Base-by-base conservation (phyloP, 2,113 vertebrate species). In the Tapirus terrestris region DNA sequence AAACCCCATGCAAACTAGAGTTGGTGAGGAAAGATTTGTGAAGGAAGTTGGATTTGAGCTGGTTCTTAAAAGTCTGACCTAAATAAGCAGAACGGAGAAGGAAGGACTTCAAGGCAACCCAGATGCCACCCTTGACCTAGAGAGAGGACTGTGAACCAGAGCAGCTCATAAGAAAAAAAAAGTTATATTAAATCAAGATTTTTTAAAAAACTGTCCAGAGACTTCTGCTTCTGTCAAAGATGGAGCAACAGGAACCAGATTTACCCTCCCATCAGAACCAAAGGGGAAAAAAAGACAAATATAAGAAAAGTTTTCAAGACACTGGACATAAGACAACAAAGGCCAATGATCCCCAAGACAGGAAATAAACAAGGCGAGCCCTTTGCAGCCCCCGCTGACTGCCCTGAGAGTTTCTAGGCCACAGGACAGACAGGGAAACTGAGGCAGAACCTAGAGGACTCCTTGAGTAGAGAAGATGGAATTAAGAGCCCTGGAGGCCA, bases 171-270 rank as follows among this genome's bases (percentile, higher is more conserved):
- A 63, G 23, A 51, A 36, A 76, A 75, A 36, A 76, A 75, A 17
- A n/a, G 2, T 43, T 33, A 77, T 7, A 93, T 7, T 20, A 63
- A 84, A 61, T 89, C 20, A 63, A 60, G 18, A 70, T 36, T n/a
- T 48, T 7, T 10, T 10, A 58, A 77, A 76, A 73, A 29, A 17
- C 33, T 81, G n/a, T 60, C 39, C n/a, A 73, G 48, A 96, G 68
- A 96, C 16, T 60, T 95, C 21, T 51, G 48, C 56, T 77, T 94
- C 63, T 85, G 36, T 79, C 36, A 27, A 90, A 87, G 18, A 89
- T 33, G 31, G 56, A 80, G n/a, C 13, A 67, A 73, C 9, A 94
- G 20, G 36, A 89, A 80, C 21, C 18, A 92, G 72, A 96, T 51
- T 70, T 58, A 77, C 53, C 36, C 45, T 76, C 5, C 5, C 18